Evolutionary conservation across 2,888 invertebrate species (phyloP).

Genomic region (Scrobipalpa atriplicella): DNA sequence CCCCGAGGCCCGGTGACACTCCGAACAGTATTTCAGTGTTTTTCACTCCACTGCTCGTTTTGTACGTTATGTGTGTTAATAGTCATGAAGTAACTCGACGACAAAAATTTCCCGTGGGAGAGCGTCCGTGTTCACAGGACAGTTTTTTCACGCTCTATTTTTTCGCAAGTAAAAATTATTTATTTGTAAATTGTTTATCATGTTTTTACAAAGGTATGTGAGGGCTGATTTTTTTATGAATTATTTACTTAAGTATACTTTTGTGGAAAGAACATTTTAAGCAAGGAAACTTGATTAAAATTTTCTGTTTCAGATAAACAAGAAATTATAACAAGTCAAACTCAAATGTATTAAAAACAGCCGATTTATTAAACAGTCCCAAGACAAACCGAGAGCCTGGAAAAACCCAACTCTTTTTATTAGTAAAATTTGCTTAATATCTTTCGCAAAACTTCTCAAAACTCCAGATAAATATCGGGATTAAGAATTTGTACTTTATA

Average conservation of each 20-base stretch:
- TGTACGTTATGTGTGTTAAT: conserved; percentile 27
- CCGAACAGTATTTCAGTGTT: conserved; percentile 20
- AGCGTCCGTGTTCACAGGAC: conserved; percentile 14
- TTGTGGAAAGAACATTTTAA: too few relatives aligned
- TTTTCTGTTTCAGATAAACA: neutral
- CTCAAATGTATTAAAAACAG: neutral
- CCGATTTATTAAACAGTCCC: conserved; percentile 2
- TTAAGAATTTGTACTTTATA: conserved; percentile 39
- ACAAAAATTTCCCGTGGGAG: conserved; percentile 30
- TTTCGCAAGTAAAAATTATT: conserved; percentile 17
- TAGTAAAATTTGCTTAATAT: conserved; percentile 38
- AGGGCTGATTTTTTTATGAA: neutral
- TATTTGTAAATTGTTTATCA: neutral
- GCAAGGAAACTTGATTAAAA: too few relatives aligned
- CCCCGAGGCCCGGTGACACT: conserved; percentile 43
- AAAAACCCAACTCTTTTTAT: conserved; percentile 35
- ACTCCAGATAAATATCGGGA: conserved; percentile 38
- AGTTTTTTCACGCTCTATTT: conserved; percentile 22
- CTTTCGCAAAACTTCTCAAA: conserved; percentile 34
- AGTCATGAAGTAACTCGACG: conserved; percentile 28
- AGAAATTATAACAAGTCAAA: neutral
- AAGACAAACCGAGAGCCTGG: conserved; percentile 17
- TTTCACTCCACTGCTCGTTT: conserved; percentile 25
- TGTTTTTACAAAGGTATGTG: neutral
- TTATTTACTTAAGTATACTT: too few relatives aligned